Evolutionary conservation across 1,140 invertebrate species (phyloP).

Genomic region (Mercenaria mercenaria): DNA sequence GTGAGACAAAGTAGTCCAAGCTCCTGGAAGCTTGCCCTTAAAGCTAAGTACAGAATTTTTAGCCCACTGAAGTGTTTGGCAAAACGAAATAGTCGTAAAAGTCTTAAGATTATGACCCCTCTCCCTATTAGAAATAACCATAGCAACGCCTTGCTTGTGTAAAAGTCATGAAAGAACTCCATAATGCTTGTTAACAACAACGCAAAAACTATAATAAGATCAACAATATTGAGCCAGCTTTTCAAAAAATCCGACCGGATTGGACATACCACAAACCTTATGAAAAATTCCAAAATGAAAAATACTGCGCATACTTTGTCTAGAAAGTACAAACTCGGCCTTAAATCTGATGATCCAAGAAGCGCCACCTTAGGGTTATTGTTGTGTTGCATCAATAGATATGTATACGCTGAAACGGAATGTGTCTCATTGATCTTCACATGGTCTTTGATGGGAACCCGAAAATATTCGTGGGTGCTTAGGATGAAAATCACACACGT

Average conservation of each 20-base stretch:
- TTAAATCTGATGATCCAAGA: neutral
- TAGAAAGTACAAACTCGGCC: conserved; percentile 45
- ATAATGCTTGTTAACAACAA: conserved; percentile 29
- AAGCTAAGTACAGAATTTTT: conserved; percentile 74
- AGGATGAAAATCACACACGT: conserved; percentile 63
- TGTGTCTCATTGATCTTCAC: conserved; percentile 22
- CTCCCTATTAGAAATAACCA: conserved; percentile 52
- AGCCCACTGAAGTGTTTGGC: conserved; percentile 66
- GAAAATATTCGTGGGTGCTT: conserved; percentile 58
- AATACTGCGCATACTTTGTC: conserved; percentile 82
- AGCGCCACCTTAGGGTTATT: conserved; percentile 50
- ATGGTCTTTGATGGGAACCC: conserved; percentile 21
- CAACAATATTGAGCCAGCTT: conserved; percentile 84
- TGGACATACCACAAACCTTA: conserved; percentile 82
- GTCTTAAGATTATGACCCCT: conserved; percentile 61
- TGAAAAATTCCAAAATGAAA: conserved; percentile 84
- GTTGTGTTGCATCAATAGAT: neutral
- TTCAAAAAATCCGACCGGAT: conserved; percentile 82
- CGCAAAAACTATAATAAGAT: conserved; percentile 76
- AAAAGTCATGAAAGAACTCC: neutral
- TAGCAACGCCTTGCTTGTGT: conserved; percentile 10
- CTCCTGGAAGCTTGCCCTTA: conserved; percentile 79
- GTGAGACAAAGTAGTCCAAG: conserved; percentile 75
- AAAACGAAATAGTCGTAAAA: conserved; percentile 69
- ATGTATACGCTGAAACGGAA: neutral